A percentile compares a stretch with the other conserved stretches of the same genome.
Conservation (phyloP, 2,113 vertebrate genomes). For the Microcebus ravelobensis region DNA sequence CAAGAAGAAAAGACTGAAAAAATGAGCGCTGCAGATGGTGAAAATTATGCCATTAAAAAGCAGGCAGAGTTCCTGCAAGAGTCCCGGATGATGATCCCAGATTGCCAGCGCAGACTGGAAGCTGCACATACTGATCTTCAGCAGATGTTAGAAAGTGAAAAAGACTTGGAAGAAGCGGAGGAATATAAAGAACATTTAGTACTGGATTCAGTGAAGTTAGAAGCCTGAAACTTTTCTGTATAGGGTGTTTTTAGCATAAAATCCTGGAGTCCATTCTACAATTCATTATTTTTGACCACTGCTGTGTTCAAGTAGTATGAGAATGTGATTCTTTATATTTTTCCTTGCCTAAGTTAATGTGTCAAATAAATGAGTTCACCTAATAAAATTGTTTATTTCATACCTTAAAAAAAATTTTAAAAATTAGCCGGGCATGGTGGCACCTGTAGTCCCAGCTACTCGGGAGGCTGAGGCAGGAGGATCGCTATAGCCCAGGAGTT, state of each 20-base stretch:
- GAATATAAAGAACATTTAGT: too few relatives aligned
- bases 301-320: slow-evolving; percentile 54
- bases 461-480: too few relatives aligned
- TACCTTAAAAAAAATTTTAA: slow-evolving; percentile 50
- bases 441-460: too few relatives aligned
- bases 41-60: slow-evolving; percentile 95
- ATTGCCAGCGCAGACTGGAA: slow-evolving; percentile 94
- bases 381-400: slow-evolving; percentile 79
- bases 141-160: slow-evolving; percentile 92
- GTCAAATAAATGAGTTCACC: slow-evolving; percentile 81
- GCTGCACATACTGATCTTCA: slow-evolving; percentile 90
- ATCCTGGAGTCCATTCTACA: too few relatives aligned
- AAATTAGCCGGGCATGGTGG: too few relatives aligned
- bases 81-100: slow-evolving; percentile 97
- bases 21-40: slow-evolving; percentile 92
- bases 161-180: neutral
- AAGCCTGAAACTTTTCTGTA: too few relatives aligned
- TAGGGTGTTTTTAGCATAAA: too few relatives aligned
- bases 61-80: slow-evolving; percentile 97
- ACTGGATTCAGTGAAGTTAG: too few relatives aligned
- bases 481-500: too few relatives aligned
- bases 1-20: slow-evolving; percentile 95
- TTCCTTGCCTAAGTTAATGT: slow-evolving; percentile 79
- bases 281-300: too few relatives aligned
- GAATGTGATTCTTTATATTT: slow-evolving; percentile 76